phyloP scores from a whole-genome alignment of 2,888 invertebrate genomes.

The Drosophila parthenogenetica region DNA sequence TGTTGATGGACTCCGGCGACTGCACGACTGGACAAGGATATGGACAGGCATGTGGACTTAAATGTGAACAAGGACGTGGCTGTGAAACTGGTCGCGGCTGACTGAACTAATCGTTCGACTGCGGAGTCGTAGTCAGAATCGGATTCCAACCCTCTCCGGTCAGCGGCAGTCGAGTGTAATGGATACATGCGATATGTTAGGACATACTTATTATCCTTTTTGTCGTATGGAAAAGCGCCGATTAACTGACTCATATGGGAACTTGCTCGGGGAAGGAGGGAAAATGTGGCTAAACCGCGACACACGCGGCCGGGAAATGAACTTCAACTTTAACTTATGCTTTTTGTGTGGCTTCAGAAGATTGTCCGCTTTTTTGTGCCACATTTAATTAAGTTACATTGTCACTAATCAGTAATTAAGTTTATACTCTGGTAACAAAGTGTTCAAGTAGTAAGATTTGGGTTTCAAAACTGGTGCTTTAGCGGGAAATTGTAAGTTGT shows the following conservation, averaged over 20 bases:
- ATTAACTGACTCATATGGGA: slow-evolving; percentile 39
- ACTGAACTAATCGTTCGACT: slow-evolving; percentile 65
- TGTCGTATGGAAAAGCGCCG: slow-evolving; percentile 51
- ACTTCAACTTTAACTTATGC: slow-evolving; percentile 7
- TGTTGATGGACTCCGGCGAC: slow-evolving; percentile 68
- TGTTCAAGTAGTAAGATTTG: too few species aligned
- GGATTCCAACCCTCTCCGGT: slow-evolving; percentile 47
- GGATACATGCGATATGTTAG: slow-evolving; percentile 64
- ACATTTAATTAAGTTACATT: slow-evolving; percentile 71
- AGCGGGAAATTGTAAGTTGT: too few species aligned
- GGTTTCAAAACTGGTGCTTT: too few species aligned
- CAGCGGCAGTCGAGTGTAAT: slow-evolving; percentile 76
- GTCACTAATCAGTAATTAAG: slow-evolving; percentile 72
- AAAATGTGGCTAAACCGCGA: slow-evolving; percentile 51
- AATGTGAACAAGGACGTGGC: slow-evolving; percentile 10
- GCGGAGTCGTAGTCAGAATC: not conserved
- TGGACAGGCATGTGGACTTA: slow-evolving; percentile 14
- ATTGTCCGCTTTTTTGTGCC: slow-evolving; percentile 3
- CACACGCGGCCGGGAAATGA: slow-evolving; percentile 37
- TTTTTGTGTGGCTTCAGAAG: slow-evolving; percentile 58
- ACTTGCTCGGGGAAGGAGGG: not conserved
- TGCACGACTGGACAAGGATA: slow-evolving; percentile 39
- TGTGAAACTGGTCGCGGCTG: slow-evolving; percentile 36
- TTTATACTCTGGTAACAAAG: slow-evolving; percentile 44
- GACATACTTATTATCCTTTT: slow-evolving; percentile 67